Conservation (phyloP, 2,888 invertebrate species). For the Melanotus villosus region DNA sequence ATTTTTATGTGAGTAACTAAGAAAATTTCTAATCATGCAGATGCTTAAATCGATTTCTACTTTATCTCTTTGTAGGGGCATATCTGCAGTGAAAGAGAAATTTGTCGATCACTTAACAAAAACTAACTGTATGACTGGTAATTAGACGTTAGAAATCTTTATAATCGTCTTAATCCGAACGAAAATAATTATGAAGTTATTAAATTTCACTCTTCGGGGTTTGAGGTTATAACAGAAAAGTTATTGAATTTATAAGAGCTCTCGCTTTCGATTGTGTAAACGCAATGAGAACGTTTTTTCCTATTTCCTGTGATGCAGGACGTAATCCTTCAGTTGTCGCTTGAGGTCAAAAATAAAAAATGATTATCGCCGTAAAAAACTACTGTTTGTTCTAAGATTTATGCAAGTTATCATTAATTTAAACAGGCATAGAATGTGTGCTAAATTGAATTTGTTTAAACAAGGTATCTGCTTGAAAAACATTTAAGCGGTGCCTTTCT, state of each 20-base stretch:
- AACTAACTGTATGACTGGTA: not conserved
- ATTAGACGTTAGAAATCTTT: slow-evolving; percentile 11
- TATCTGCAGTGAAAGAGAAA: not conserved
- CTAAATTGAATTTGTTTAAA: too few relatives aligned
- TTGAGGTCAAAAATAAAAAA: not conserved
- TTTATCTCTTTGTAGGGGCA: not conserved
- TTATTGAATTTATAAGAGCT: not conserved
- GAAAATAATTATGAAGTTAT: slow-evolving; percentile 3
- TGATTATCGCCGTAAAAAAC: not conserved
- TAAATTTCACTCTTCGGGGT: not conserved
- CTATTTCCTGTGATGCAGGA: not conserved
- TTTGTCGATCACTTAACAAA: not conserved
- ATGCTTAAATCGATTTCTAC: slow-evolving; percentile 2
- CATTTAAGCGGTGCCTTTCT: not conserved
- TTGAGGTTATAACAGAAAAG: not conserved
- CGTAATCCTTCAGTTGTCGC: slow-evolving; percentile 1
- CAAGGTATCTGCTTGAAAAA: not conserved
- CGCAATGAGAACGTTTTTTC: not conserved
- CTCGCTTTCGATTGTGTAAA: slow-evolving; percentile 5
- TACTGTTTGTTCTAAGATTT: not conserved
- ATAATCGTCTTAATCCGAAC: not conserved
- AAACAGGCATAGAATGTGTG: not conserved
- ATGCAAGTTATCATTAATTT: not conserved
- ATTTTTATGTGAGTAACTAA: not conserved
- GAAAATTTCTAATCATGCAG: not conserved